Conservation (phyloP, 2,113 vertebrate species). For the Phrynocephalus versicolor region DNA sequence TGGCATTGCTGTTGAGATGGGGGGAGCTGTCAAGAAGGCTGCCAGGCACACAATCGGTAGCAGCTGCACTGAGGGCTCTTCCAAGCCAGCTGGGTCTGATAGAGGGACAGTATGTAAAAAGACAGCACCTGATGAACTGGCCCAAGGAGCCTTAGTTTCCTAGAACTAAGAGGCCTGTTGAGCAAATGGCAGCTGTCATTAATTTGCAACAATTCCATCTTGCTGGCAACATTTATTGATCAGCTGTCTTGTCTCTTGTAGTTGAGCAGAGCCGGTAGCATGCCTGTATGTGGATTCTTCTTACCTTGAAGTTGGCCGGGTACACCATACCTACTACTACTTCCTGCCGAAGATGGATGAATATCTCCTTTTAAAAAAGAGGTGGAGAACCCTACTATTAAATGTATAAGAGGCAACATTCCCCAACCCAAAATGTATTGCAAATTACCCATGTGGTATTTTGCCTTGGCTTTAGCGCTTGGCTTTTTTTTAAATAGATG, state of each 20-base stretch:
- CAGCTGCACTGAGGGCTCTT: no score
- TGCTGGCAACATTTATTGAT: neutral
- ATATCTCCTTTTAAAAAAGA: neutral
- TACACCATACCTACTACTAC: neutral
- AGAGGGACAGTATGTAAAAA: neutral
- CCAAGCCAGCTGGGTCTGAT: no score
- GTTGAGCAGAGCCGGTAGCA: slow-evolving; percentile 31
- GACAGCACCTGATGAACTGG: neutral
- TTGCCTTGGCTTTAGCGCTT: slow-evolving; percentile 2
- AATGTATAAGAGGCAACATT: neutral
- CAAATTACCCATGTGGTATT: slow-evolving; percentile 11
- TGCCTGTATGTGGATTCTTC: neutral
- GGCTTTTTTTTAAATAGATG: slow-evolving; percentile 8
- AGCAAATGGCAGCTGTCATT: neutral
- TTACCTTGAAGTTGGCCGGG: neutral
- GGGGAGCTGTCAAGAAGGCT: neutral
- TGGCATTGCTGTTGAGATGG: neutral
- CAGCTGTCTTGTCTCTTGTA: neutral
- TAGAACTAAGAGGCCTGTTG: neutral
- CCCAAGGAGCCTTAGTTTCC: neutral
- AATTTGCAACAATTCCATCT: neutral
- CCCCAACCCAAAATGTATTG: neutral
- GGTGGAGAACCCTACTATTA: neutral
- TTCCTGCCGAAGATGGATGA: neutral
- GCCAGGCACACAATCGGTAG: neutral